These are phyloP conservation scores for Urocolius indicus DNA, from an alignment of 2,113 vertebrate species.

Conservation along the genomic window DNA sequence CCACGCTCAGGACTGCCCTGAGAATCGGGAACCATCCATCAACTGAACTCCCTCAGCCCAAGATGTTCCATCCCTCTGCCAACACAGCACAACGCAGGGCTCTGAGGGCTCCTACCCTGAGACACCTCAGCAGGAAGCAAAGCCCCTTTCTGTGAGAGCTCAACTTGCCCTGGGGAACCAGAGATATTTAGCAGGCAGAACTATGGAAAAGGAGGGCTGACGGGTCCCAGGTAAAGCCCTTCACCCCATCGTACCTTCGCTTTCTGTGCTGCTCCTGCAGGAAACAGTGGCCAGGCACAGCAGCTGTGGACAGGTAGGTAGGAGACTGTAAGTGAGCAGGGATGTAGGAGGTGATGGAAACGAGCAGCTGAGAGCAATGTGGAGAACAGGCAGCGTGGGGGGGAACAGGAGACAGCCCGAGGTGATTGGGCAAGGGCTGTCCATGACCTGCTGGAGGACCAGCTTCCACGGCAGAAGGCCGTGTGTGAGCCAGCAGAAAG, in stretches of 20 bases:
- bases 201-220: neutral
- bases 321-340: neutral
- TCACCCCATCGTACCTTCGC: neutral
- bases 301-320: neutral
- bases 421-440: neutral
- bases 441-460: neutral
- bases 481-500: neutral
- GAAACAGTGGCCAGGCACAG: neutral
- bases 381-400: neutral
- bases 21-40: neutral
- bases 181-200: neutral
- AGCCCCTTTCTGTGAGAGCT: neutral
- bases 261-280: neutral
- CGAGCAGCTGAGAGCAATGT: neutral
- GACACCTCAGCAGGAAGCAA: neutral
- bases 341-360: fast-evolving
- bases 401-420: neutral
- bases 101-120: neutral
- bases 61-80: neutral
- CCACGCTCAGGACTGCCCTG: neutral
- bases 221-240: neutral
- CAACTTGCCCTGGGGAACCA: neutral
- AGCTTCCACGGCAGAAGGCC: neutral
- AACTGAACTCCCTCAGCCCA: neutral
- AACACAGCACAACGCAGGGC: neutral